These are phyloP conservation scores for Forbesichthys agassizii DNA, from an alignment of 2,113 vertebrate species.

Conservation along the genomic window DNA sequence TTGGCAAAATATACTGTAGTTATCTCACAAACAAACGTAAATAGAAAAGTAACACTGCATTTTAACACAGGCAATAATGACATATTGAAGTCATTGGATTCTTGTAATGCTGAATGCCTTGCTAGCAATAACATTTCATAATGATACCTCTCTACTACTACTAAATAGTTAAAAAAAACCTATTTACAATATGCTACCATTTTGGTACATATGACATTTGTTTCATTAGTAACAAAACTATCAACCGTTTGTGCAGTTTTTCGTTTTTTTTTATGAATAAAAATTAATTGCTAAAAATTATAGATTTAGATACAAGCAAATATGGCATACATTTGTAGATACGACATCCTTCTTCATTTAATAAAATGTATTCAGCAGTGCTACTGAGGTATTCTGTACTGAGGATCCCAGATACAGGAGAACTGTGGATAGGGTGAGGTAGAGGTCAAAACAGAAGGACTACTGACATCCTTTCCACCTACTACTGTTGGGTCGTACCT, in stretches of 20 bases:
- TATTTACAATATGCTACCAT: constrained; percentile 57
- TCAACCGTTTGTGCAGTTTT: constrained; percentile 54
- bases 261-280: constrained; percentile 55
- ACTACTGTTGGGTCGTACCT: constrained; percentile 39
- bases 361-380: constrained; percentile 41
- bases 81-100: constrained; percentile 40
- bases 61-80: constrained; percentile 37
- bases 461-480: neutral
- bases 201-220: constrained; percentile 49
- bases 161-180: constrained; percentile 58
- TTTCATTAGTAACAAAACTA: constrained; percentile 55
- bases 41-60: constrained; percentile 48
- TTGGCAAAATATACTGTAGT: constrained; percentile 57
- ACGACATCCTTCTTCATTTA: constrained; percentile 46
- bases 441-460: neutral
- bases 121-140: constrained; percentile 59
- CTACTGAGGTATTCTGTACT: constrained; percentile 39
- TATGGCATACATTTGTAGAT: constrained; percentile 33
- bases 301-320: constrained; percentile 45
- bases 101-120: constrained; percentile 31
- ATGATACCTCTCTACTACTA: constrained; percentile 43
- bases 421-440: constrained; percentile 18
- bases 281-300: constrained; percentile 39
- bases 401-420: constrained; percentile 11
- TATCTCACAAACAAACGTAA: constrained; percentile 30